phyloP scores from a whole-genome alignment of 2,797 vertebrate species.

The Liparis tanakae region DNA sequence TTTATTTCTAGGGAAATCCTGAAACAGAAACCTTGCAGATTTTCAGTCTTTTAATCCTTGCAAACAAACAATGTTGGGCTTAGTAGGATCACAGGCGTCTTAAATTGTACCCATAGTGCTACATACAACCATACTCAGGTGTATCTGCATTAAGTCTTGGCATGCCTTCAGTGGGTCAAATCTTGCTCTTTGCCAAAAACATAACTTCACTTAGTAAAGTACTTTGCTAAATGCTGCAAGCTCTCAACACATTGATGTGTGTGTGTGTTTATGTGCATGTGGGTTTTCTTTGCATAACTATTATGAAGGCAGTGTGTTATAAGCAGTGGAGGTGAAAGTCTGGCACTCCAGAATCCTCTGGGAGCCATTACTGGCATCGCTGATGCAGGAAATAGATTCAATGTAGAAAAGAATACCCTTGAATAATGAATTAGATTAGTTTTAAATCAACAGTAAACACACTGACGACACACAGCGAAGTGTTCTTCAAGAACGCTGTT shows the following conservation, averaged over 20 bases:
- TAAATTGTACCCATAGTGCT: background rate
- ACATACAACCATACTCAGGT: background rate
- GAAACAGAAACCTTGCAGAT: background rate
- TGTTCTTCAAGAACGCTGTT: slow-evolving; percentile 53
- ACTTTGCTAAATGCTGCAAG: slow-evolving; percentile 52
- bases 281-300: slow-evolving; percentile 49
- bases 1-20: background rate
- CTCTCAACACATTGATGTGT: slow-evolving; percentile 61
- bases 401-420: slow-evolving; percentile 83
- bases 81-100: background rate
- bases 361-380: slow-evolving; percentile 84
- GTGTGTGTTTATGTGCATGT: slow-evolving; percentile 35
- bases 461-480: slow-evolving; percentile 58
- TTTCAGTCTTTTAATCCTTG: background rate
- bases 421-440: slow-evolving; percentile 85
- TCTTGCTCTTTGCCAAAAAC: slow-evolving; percentile 39
- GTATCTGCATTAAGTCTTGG: background rate
- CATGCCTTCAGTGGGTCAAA: slow-evolving; percentile 18
- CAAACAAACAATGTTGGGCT: background rate
- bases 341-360: slow-evolving; percentile 71
- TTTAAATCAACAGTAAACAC: slow-evolving; percentile 81
- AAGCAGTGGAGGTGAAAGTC: slow-evolving; percentile 67
- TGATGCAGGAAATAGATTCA: slow-evolving; percentile 87
- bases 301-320: slow-evolving; percentile 70
- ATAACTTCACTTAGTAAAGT: slow-evolving; percentile 52